Evolutionary conservation across 2,888 invertebrate genomes (phyloP).

Genomic region (Ommatoiulus sabulosus): DNA sequence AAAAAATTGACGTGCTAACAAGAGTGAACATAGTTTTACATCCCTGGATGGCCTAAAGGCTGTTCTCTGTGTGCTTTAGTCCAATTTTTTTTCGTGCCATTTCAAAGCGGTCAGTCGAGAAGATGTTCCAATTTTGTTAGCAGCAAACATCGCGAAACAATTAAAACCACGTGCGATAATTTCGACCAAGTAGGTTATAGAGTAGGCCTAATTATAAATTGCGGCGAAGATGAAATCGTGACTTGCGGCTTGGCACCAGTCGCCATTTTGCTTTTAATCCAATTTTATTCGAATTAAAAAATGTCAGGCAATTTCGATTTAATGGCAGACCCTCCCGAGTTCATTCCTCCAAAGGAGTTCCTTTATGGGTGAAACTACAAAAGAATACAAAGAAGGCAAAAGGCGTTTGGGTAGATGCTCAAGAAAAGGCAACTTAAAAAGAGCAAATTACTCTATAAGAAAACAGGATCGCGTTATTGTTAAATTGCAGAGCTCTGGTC

Average conservation of each 20-base stretch:
- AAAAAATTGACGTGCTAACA: slow-evolving; percentile 7
- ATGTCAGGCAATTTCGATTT: slow-evolving; percentile 15
- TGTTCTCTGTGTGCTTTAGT: not conserved
- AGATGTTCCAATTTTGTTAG: slow-evolving; percentile 9
- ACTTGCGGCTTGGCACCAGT: not conserved
- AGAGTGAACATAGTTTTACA: not conserved
- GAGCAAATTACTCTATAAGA: not conserved
- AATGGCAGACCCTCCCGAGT: slow-evolving; percentile 22
- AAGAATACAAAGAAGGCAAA: not conserved
- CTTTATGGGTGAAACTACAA: not conserved
- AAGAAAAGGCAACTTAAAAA: not conserved
- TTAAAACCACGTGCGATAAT: slow-evolving; percentile 34
- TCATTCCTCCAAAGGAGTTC: slow-evolving; percentile 24
- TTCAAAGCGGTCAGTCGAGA: not conserved
- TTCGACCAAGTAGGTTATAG: slow-evolving; percentile 13
- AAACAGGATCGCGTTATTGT: not conserved
- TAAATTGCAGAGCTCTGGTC: not conserved
- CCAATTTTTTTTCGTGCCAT: not conserved
- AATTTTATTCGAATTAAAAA: slow-evolving; percentile 26
- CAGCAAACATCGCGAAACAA: not conserved
- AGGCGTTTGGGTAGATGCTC: not conserved
- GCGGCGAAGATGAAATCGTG: not conserved
- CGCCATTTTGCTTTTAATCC: slow-evolving; percentile 20
- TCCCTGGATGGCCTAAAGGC: not conserved
- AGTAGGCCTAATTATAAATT: not conserved